phyloP scores from a whole-genome alignment of 1,140 invertebrate species.

The Sinella curviseta region DNA sequence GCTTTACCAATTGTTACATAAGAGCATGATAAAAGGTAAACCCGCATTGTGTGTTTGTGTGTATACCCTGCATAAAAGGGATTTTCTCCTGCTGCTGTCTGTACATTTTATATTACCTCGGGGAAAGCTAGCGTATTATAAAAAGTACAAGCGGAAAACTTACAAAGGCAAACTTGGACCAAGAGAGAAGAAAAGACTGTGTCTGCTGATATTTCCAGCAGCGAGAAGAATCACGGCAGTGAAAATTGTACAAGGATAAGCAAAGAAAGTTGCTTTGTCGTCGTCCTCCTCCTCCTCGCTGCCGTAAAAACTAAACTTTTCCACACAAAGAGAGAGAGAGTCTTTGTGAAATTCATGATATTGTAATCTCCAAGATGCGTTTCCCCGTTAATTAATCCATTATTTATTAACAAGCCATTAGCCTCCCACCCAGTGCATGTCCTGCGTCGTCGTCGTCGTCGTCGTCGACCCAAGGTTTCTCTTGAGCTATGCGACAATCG shows the following conservation, averaged over 20 bases:
- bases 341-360: slow-evolving; percentile 19
- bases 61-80: neutral
- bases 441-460: neutral
- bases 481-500: too few relatives aligned
- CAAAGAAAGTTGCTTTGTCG: too few relatives aligned
- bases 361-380: slow-evolving; percentile 20
- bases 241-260: neutral
- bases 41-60: too few relatives aligned
- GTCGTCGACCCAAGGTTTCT: too few relatives aligned
- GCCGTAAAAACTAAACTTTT: neutral
- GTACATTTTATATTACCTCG: slow-evolving; percentile 12
- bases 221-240: too few relatives aligned
- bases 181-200: neutral
- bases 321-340: neutral
- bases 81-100: neutral
- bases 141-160: neutral
- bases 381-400: slow-evolving; percentile 23
- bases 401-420: slow-evolving; percentile 27
- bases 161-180: neutral
- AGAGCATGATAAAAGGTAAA: too few relatives aligned
- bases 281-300: too few relatives aligned
- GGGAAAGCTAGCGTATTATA: neutral
- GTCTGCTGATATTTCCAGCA: too few relatives aligned
- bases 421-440: neutral
- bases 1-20: too few relatives aligned